Conservation (phyloP, 30 jellyfish, hydroid and myxozoan species). For the Aurelia coerulea region DNA sequence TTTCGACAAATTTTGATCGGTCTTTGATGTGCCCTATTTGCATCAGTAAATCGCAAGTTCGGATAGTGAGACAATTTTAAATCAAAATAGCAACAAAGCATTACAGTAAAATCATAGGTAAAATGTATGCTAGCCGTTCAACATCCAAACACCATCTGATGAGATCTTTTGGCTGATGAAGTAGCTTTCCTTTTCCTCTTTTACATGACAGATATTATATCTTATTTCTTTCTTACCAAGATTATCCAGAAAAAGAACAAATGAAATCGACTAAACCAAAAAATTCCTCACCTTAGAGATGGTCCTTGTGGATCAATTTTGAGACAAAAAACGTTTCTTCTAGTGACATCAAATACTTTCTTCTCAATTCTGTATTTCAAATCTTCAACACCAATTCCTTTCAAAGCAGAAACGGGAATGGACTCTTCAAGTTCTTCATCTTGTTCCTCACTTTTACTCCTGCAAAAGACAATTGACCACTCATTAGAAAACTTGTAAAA, state of each 20-base stretch:
- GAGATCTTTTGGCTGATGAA: no score
- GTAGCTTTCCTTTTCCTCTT: no score
- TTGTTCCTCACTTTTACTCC: neutral
- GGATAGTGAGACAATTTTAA: no score
- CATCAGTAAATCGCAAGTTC: no score
- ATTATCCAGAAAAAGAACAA: neutral
- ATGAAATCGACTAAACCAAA: neutral
- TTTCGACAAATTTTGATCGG: no score
- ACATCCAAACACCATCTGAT: no score
- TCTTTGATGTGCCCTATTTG: no score
- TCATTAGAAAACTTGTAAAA: neutral
- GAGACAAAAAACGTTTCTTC: conserved; percentile 42
- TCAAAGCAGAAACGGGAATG: conserved; percentile 75
- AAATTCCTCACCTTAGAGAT: conserved; percentile 57
- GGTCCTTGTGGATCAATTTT: conserved; percentile 74
- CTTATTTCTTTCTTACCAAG: no score
- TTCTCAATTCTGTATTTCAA: conserved; percentile 53
- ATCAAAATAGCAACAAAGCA: no score
- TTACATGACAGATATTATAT: no score
- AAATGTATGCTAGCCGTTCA: no score
- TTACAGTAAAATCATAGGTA: no score
- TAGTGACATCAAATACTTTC: conserved; percentile 66
- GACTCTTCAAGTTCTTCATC: neutral
- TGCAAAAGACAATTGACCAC: neutral
- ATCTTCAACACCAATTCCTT: conserved; percentile 77